Conservation (phyloP, 2,888 invertebrate genomes). For the Cataglyphis albicans region DNA sequence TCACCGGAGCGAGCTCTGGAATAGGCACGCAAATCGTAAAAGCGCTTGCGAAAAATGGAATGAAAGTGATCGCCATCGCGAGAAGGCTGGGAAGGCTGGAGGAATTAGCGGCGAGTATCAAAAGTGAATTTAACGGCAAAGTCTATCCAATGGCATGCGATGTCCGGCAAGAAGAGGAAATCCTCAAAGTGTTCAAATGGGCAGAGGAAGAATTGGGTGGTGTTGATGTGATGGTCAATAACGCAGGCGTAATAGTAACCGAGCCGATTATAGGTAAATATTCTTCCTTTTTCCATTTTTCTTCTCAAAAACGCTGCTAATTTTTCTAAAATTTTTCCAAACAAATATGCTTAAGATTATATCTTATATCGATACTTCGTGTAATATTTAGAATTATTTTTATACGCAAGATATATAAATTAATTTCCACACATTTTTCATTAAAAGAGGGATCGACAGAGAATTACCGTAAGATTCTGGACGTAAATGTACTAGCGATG, state of each 20-base stretch:
- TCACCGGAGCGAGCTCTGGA: slow-evolving; percentile 89
- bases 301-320: background rate
- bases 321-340: background rate
- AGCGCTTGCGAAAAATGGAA: slow-evolving; percentile 86
- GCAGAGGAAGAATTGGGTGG: slow-evolving; percentile 87
- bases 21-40: slow-evolving; percentile 87
- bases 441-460: slow-evolving; percentile 75
- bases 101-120: slow-evolving; percentile 64
- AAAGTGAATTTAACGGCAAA: slow-evolving; percentile 75
- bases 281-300: background rate
- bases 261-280: slow-evolving; percentile 80
- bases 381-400: background rate
- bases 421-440: background rate
- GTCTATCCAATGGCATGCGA: slow-evolving; percentile 87
- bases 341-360: background rate
- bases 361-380: background rate
- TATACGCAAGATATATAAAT: background rate
- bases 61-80: slow-evolving; percentile 88
- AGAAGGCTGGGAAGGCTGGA: slow-evolving; percentile 86
- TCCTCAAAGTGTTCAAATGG: slow-evolving; percentile 87
- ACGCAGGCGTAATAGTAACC: slow-evolving; percentile 86
- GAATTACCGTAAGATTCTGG: slow-evolving; percentile 84
- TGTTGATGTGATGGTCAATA: slow-evolving; percentile 88
- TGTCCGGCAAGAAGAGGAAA: slow-evolving; percentile 87
- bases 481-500: slow-evolving; percentile 88